Conservation (phyloP, 1,140 invertebrate genomes). For the Macrosteles quadrilineatus region DNA sequence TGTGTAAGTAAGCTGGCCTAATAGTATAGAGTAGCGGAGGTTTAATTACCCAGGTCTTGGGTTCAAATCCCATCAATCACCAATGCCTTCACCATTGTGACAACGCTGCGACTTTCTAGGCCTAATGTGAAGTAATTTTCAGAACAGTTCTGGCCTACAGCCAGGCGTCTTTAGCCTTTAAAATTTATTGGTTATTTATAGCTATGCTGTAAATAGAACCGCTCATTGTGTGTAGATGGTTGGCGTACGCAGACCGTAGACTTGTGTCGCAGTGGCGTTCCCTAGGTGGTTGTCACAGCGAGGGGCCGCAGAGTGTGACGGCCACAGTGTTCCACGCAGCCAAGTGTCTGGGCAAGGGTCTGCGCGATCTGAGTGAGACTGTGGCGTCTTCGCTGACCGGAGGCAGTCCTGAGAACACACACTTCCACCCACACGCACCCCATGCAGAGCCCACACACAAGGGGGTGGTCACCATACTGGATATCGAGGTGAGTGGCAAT, state of each 20-base stretch:
- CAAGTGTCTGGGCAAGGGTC: constrained; percentile 83
- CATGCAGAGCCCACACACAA: constrained; percentile 60
- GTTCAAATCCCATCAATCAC: too few species aligned
- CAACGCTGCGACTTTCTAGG: too few species aligned
- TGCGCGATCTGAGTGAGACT: constrained; percentile 89
- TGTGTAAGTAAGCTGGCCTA: too few species aligned
- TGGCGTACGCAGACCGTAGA: constrained; percentile 67
- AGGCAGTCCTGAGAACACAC: constrained; percentile 37
- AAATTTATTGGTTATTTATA: too few species aligned
- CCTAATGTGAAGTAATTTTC: too few species aligned
- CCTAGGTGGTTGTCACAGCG: constrained; percentile 61
- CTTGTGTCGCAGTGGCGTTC: constrained; percentile 59
- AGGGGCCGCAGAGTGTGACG: constrained; percentile 82
- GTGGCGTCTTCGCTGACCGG: constrained; percentile 89
- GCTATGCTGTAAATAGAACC: too few species aligned
- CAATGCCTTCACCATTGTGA: too few species aligned
- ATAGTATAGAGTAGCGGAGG: too few species aligned
- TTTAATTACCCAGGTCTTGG: too few species aligned
- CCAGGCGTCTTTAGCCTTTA: too few species aligned
- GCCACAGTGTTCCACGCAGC: constrained; percentile 94
- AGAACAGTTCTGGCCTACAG: too few species aligned
- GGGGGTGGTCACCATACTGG: constrained; percentile 86
- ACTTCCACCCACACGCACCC: constrained; percentile 44
- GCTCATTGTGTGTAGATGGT: constrained; percentile 41
- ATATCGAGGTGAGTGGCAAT: constrained; percentile 72